Base-by-base conservation (phyloP, 2,888 invertebrate species). In the Apotomis betuletana region DNA sequence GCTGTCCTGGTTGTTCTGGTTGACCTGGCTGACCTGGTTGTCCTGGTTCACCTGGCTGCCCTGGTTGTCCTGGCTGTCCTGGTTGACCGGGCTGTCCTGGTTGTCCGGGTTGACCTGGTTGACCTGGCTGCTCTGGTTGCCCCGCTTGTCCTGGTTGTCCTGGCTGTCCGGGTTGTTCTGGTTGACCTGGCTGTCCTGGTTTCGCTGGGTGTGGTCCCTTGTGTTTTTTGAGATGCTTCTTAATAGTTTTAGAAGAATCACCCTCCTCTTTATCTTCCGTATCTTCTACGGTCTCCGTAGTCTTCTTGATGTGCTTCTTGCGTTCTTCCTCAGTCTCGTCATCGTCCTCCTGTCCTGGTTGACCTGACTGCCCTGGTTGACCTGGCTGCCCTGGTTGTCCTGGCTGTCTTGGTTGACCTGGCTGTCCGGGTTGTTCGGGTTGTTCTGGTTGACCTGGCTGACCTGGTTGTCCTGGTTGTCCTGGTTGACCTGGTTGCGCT, bases 51-150 rank as follows among this genome's bases (percentile, higher is more conserved):
- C 44, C 3, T 54, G 65, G 65, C 1, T 55, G 9, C 1, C 3
- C n/a, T 55, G 70, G 8, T 12, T 27, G 46, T 8, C 10, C 46
- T 46, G 46, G 46, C 2, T 10, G 46, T 46, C 2, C 2, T 6
- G 46, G 46, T 10, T 46, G 46, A 9, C 9, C 67, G 13, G 74
- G 72, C 13, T 52, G n/a, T 0, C 46, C 59, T 73, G 73, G 73
- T 4, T 55, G 4, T 4, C 44, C 57, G 44, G 72, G 69, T 27
- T 69, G 36, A n/a, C 49, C 65, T 57, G 73, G 73, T 44, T 63
- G 10, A 3, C 46, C 61, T 68, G 68, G 74, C 41, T 64, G 15
- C 8, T 38, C 13, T 51, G 65, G 70, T 5, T 60, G 27, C 4
- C 3, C 12, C 52, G 67, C 52, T n/a, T 63, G 10, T 27, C 38